Evolutionary conservation across 2,888 invertebrate species (phyloP), one percentile per base, ranked within the genome.

Genomic region (Lithosia quadra): DNA sequence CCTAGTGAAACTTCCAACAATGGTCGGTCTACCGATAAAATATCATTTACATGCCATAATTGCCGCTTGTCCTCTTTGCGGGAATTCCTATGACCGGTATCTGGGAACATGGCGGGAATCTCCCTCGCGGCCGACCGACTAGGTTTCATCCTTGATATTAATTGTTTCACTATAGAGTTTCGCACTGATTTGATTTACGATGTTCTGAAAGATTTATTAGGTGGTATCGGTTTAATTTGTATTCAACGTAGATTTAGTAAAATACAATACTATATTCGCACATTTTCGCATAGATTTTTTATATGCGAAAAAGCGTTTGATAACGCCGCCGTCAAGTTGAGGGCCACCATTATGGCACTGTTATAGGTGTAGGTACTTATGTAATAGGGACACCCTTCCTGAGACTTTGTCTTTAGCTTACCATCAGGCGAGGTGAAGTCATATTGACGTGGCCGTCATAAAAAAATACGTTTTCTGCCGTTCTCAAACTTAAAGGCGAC

Each of bases 61-160:
- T 80, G 80, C 71, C 70, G 67, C 68, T 68, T 71, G 72, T 60
- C 72, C 62, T 58, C 70, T 58, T 63, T 56, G 22, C 56, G 53
- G 65, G 75, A 71, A 80, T 81, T 81, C 65, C 66, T 76, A 74
- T 69, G 62, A 65, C 67, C 65, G 70, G 69, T 79, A 81, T 67
- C 60, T 33, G 56, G 0, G 11, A 39, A 39, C 11, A 39, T 57
- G 28, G 28, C 28, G 5, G 21, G 28, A 59, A 18, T 59, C 63
- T 64, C 67, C 58, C 34, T 57, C 39, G 57, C 61, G 58, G 62
- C 65, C 57, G 22, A 58, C 24, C 57, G 18, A 69, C 68, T 72
- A 75, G 73, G 71, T 73, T 73, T 64, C 63, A 63, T 68, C 58
- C 72, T 71, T 64, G 62, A 74, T 71, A 71, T 59, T 76, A 74